Evolutionary conservation across 1,140 invertebrate species (phyloP), one percentile per base, ranked within the genome.

Genomic region (Drosophila insularis): DNA sequence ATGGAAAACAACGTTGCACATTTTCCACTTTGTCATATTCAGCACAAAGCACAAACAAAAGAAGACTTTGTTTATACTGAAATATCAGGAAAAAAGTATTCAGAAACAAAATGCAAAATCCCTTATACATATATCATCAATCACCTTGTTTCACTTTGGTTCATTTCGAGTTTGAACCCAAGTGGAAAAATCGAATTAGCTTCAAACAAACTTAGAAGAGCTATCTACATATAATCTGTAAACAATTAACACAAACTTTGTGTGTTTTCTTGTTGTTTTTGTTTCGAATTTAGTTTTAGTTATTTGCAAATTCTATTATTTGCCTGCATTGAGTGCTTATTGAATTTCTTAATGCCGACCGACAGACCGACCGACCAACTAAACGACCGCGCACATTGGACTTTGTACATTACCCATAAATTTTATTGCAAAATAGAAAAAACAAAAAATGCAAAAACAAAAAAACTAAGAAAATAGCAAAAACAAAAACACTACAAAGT

Each of bases 371-470:
- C 17, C 17, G 17, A 21, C 17, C 43, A 8, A 13, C 43, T 72
- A 79, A 80, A 84, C 84, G 84, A 89, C 65, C 89, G 35, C 35
- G 84, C 84, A 75, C 84, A 68, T 89, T 89, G 84, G 84, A 89
- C 84, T 89, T 89, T 89, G 84, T 59, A 89, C 84, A 81, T 84
- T 80, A 73, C 70, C 78, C 84, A 89, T 89, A 89, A 89, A 87
- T 87, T 89, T 80, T 58, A 82, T 74, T 77, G 80, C 64, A 68
- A 73, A 87, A 69, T 60, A 73, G 72, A 75, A 87, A 78, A 69
- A 78, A 75, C 80, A 56, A 68, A 56, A 56, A 73, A 56, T 23
- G 4, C 23, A 23, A 63, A 35, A 61, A 54, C 31, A 54, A 60
- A 55, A 79, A 68, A n/a, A n/a, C n/a, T n/a, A n/a, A n/a, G n/a